phyloP scores from a whole-genome alignment of 2,888 invertebrate genomes.

The Macrophya annulata region DNA sequence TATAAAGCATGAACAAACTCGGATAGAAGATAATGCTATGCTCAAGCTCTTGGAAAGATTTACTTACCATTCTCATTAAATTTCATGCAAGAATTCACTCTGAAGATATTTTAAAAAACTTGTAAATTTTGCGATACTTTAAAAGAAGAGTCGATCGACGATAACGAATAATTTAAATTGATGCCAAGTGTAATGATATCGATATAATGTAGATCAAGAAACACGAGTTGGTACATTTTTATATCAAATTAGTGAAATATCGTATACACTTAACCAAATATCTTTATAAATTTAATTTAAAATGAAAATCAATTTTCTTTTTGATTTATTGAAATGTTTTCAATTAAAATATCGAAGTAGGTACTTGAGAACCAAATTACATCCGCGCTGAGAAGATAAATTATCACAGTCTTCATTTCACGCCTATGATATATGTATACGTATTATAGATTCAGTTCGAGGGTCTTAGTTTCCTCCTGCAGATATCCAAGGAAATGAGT shows the following conservation, averaged over 20 bases:
- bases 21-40: not conserved
- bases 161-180: not conserved
- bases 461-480: not conserved
- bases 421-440: too few relatives aligned
- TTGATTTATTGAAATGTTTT: not conserved
- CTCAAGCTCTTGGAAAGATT: not conserved
- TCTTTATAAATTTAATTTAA: not conserved
- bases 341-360: not conserved
- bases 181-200: not conserved
- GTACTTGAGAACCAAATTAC: not conserved
- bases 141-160: not conserved
- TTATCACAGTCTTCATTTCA: too few relatives aligned
- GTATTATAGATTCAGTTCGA: too few relatives aligned
- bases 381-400: not conserved
- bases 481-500: not conserved
- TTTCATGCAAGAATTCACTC: not conserved
- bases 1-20: not conserved
- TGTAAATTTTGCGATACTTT: not conserved
- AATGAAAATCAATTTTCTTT: not conserved
- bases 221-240: not conserved
- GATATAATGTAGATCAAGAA: not conserved
- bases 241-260: not conserved
- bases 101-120: not conserved
- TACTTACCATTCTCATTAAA: not conserved
- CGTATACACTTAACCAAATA: not conserved